These are phyloP conservation scores for Philonicus albiceps DNA, from an alignment of 2,888 invertebrate genomes.

Conservation along the genomic window DNA sequence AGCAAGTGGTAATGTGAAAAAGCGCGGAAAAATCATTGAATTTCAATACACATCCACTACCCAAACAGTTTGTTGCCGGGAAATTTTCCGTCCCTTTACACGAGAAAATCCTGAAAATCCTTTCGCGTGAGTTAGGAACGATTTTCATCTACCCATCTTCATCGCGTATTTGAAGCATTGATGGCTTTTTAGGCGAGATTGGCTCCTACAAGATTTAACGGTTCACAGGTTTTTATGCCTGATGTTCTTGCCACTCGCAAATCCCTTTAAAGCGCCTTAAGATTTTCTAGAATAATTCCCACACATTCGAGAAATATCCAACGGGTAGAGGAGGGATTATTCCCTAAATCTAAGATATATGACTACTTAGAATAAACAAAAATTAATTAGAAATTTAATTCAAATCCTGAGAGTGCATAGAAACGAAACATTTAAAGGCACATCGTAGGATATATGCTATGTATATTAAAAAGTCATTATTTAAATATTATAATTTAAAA, in stretches of 20 bases:
- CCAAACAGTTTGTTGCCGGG: no score
- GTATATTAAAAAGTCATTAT: no score
- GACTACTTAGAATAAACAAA: background rate
- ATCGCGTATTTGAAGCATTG: background rate
- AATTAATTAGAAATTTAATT: no score
- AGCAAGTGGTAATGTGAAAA: background rate
- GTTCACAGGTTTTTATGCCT: background rate
- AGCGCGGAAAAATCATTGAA: background rate
- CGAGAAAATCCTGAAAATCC: background rate
- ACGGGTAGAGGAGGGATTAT: background rate
- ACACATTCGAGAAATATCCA: background rate
- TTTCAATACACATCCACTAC: background rate
- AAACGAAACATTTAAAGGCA: no score
- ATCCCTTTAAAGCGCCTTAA: background rate
- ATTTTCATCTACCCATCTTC: background rate
- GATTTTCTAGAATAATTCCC: background rate
- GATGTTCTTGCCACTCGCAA: background rate
- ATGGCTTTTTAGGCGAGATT: background rate
- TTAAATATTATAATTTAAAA: no score
- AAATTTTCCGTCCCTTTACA: background rate
- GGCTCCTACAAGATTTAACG: background rate
- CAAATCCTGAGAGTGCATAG: no score
- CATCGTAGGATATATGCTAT: no score
- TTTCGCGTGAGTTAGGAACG: background rate
- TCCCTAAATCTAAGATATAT: background rate